Conservation (phyloP, 2,113 vertebrate genomes). For the Cryptotis parvus region DNA sequence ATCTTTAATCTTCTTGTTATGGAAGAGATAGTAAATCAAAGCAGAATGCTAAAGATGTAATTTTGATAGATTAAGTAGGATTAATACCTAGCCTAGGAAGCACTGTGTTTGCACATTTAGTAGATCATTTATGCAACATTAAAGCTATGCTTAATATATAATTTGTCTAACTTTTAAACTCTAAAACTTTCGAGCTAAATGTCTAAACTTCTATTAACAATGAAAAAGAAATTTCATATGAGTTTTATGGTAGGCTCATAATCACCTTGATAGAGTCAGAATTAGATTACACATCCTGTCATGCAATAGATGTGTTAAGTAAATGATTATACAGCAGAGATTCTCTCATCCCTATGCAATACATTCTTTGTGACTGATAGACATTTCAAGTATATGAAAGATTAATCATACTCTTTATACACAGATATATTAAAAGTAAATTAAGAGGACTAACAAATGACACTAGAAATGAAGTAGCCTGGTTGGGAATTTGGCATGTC, state of each 20-base stretch:
- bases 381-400: neutral
- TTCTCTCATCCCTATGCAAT: neutral
- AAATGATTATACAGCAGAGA: neutral
- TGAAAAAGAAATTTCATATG: neutral
- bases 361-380: neutral
- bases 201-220: neutral
- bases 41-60: constrained; percentile 65
- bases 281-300: neutral
- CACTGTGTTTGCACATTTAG: constrained; percentile 47
- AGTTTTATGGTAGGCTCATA: neutral
- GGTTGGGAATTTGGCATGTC: too few relatives aligned
- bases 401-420: neutral
- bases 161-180: constrained; percentile 24
- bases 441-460: neutral
- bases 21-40: constrained; percentile 42
- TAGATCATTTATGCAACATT: neutral
- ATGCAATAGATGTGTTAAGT: neutral
- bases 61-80: constrained; percentile 72
- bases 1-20: constrained; percentile 59
- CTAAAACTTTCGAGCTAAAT: constrained; percentile 48
- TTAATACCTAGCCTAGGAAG: constrained; percentile 68
- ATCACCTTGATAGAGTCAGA: neutral
- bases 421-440: neutral
- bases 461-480: neutral
- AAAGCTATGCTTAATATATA: neutral